Evolutionary conservation across 2,113 vertebrate species (phyloP).

Genomic region (Vicugna pacos): DNA sequence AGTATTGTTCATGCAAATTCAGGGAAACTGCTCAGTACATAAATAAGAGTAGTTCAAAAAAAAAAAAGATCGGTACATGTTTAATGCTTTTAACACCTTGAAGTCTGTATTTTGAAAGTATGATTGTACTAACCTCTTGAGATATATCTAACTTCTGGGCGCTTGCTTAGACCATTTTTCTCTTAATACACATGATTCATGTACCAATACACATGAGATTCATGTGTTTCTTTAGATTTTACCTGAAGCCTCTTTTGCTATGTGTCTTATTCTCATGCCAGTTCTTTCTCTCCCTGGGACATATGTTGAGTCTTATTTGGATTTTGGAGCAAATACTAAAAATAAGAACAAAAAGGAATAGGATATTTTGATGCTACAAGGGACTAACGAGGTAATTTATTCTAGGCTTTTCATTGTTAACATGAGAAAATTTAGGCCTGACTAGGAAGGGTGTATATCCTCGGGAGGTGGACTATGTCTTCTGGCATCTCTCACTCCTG

Average conservation of each 20-base stretch:
- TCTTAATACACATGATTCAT: not conserved
- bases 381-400: not conserved
- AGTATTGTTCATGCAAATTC: not conserved
- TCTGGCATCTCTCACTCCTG: not conserved
- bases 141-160: not conserved
- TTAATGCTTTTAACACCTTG: constrained; percentile 10
- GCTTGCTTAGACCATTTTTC: not conserved
- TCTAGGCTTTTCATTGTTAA: constrained; percentile 25
- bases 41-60: not conserved
- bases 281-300: not conserved
- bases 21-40: not conserved
- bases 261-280: not conserved
- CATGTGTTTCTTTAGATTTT: not conserved
- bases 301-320: constrained; percentile 9
- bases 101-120: not conserved
- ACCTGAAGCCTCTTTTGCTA: not conserved
- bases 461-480: not conserved
- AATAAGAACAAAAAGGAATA: not conserved
- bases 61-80: not conserved
- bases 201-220: not conserved
- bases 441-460: fast-evolving
- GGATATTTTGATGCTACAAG: not conserved
- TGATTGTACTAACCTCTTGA: not conserved
- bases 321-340: constrained; percentile 10
- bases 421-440: not conserved